Evolutionary conservation across 2,113 vertebrate genomes (phyloP).

Genomic region (Tursiops truncatus): DNA sequence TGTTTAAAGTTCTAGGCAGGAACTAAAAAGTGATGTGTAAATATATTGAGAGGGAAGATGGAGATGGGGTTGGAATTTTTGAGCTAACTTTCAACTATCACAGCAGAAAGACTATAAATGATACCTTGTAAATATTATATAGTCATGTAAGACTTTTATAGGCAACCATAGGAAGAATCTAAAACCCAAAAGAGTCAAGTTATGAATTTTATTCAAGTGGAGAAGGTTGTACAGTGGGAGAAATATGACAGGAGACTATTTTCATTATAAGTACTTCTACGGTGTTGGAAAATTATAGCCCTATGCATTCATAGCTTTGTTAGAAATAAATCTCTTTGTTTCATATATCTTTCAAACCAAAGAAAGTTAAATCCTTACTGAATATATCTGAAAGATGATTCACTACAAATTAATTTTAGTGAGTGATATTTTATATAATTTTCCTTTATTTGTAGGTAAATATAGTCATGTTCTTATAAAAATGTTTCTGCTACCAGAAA

Average conservation of each 20-base stretch:
- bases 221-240: background rate
- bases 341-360: background rate
- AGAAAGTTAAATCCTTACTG: background rate
- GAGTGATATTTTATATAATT: background rate
- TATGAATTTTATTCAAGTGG: background rate
- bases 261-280: background rate
- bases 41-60: background rate
- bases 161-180: background rate
- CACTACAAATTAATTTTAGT: background rate
- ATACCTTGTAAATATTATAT: background rate
- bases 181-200: background rate
- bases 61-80: background rate
- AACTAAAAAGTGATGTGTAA: background rate
- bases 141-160: background rate
- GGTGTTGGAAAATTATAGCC: background rate
- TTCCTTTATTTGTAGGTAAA: background rate
- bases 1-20: background rate
- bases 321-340: background rate
- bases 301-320: background rate
- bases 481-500: background rate
- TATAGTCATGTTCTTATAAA: background rate
- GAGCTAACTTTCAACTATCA: background rate
- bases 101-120: background rate
- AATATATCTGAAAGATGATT: slow-evolving; percentile 12
- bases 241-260: background rate